These are phyloP conservation scores for Sminthurides aquaticus DNA, from an alignment of 2,888 invertebrate genomes.

Conservation along the genomic window DNA sequence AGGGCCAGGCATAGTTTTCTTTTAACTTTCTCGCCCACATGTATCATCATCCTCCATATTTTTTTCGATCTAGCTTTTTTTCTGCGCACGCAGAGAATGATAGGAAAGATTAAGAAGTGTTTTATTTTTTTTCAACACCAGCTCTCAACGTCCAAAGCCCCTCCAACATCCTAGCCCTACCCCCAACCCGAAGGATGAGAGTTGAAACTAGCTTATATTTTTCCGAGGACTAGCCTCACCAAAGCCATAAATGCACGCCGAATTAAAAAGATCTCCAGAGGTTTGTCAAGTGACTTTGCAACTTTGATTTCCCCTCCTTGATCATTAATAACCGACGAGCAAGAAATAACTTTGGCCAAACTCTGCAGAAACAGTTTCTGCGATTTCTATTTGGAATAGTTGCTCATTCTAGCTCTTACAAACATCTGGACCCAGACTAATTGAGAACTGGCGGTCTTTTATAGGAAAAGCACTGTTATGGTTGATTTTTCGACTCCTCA, in stretches of 20 bases:
- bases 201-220: conserved; percentile 3
- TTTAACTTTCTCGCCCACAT: too few relatives aligned
- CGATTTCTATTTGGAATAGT: background rate
- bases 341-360: background rate
- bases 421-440: background rate
- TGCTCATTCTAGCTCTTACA: background rate
- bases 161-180: conserved; percentile 1
- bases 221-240: background rate
- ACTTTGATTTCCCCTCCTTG: too few relatives aligned
- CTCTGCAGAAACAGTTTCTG: background rate
- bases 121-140: conserved; percentile 36
- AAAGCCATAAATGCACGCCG: too few relatives aligned
- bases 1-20: too few relatives aligned
- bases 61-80: conserved; percentile 1
- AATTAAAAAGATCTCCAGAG: too few relatives aligned
- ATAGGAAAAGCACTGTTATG: conserved; percentile 33
- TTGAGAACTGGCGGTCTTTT: conserved; percentile 27
- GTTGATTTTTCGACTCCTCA: conserved; percentile 34
- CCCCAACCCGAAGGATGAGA: too few relatives aligned
- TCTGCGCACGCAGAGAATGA: conserved; percentile 13
- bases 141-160: background rate
- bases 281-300: too few relatives aligned
- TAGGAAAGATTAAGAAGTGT: conserved; percentile 29
- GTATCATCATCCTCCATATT: background rate
- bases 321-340: background rate